phyloP scores from a whole-genome alignment of 2,888 invertebrate species.

The Homarus gammarus region DNA sequence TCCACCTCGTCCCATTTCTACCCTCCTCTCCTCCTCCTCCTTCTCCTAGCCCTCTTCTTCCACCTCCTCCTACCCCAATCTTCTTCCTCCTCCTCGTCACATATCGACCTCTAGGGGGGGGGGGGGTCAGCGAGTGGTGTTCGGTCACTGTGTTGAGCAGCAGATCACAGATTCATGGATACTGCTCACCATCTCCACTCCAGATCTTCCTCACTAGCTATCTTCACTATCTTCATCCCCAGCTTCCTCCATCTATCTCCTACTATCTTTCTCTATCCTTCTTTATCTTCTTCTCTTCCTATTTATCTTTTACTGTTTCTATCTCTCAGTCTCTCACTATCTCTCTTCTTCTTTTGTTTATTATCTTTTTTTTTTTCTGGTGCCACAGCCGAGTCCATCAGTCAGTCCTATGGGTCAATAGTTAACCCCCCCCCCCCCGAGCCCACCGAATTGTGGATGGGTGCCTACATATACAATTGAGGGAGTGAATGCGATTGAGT shows the following conservation, averaged over 20 bases:
- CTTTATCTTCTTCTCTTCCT: neutral
- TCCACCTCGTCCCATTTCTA: neutral
- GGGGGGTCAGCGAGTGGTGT: neutral
- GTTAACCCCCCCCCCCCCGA: no score
- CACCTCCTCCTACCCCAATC: neutral
- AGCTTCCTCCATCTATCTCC: neutral
- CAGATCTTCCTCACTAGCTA: neutral
- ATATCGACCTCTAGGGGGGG: conserved; percentile 23
- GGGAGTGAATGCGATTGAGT: no score
- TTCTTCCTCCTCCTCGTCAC: neutral
- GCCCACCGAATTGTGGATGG: no score
- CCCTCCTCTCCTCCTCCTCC: neutral
- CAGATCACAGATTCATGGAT: conserved; percentile 12
- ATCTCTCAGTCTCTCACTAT: neutral
- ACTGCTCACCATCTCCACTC: no score
- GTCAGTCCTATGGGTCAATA: no score
- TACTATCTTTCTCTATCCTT: neutral
- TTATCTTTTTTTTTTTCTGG: conserved; percentile 9
- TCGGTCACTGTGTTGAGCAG: conserved; percentile 1
- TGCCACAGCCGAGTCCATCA: no score
- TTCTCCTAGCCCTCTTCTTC: neutral
- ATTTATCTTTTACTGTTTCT: neutral
- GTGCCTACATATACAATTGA: no score
- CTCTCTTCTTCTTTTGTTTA: neutral
- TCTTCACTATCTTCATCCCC: neutral